A percentile compares a stretch with the other conserved stretches of the same genome.
phyloP scores from a whole-genome alignment of 2,888 invertebrate species.

The Eutolmus rufibarbis region DNA sequence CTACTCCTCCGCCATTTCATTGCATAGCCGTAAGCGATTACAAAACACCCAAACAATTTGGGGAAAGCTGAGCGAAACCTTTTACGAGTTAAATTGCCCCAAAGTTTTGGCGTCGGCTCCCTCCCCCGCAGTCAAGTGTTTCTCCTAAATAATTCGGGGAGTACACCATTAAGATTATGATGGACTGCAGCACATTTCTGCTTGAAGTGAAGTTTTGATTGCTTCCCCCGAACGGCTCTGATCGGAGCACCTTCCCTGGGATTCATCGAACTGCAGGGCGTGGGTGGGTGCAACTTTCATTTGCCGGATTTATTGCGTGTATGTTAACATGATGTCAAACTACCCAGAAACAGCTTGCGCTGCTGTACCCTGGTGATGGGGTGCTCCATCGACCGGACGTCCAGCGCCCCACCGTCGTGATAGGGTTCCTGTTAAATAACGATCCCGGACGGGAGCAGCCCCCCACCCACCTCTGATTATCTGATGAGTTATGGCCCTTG shows the following conservation, averaged over 20 bases:
- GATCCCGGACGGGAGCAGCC: not conserved
- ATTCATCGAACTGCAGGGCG: not conserved
- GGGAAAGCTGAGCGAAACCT: not conserved
- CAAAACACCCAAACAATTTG: not conserved
- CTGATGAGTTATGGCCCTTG: conserved; percentile 22
- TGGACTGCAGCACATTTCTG: not conserved
- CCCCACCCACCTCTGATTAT: not conserved
- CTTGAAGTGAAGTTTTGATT: not conserved
- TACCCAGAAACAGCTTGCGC: not conserved
- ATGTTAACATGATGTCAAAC: conserved; percentile 19
- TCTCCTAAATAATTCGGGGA: not conserved
- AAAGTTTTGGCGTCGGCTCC: not conserved
- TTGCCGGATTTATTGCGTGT: not conserved
- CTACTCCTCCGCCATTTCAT: not conserved
- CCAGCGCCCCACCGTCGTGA: not conserved
- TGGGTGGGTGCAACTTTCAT: not conserved
- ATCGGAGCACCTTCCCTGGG: not conserved
- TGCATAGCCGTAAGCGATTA: not conserved
- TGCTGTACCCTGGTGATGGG: not conserved
- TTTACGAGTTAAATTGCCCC: not conserved
- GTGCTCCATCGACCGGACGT: not conserved
- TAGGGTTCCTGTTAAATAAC: not conserved
- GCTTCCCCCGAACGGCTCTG: not conserved
- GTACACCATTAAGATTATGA: not conserved
- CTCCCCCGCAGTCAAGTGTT: not conserved